A percentile compares a stretch with the other conserved stretches of the same genome.
Conservation (phyloP, 1,140 invertebrate species). For the Anastrepha obliqua region DNA sequence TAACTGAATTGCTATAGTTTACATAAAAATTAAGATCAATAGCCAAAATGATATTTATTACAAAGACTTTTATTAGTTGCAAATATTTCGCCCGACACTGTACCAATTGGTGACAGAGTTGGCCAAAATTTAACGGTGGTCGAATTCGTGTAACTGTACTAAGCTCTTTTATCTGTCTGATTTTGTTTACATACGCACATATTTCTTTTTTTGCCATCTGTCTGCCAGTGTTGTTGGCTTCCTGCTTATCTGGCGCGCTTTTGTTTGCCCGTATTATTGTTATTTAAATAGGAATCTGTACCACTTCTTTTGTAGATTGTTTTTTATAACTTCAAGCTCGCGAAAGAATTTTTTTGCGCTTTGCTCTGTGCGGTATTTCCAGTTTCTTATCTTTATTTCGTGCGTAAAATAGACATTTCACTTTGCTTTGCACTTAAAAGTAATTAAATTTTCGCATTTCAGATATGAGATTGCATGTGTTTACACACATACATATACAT, state of each 20-base stretch:
- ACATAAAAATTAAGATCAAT: no score
- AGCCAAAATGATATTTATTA: no score
- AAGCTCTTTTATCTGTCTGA: conserved; percentile 27
- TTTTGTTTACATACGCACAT: not conserved
- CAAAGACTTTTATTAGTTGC: no score
- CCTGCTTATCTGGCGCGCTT: not conserved
- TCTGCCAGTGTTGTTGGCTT: not conserved
- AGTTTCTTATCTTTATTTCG: not conserved
- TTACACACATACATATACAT: not conserved
- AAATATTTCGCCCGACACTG: no score
- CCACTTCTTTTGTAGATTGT: not conserved
- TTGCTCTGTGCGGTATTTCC: not conserved
- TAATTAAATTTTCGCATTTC: not conserved
- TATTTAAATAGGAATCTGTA: conserved; percentile 40
- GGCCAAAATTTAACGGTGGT: not conserved
- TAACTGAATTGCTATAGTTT: no score
- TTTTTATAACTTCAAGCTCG: not conserved
- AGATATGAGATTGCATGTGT: not conserved
- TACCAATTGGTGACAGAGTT: not conserved
- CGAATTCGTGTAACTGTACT: not conserved
- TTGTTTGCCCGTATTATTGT: not conserved
- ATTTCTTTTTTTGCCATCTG: not conserved
- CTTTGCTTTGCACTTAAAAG: no score
- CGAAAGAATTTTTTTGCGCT: not conserved
- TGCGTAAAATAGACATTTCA: not conserved